Percentiles rank a stretch among this genome's conserved stretches.
Evolutionary conservation across 2,113 vertebrate genomes (phyloP).

Genomic region (Gymnocephalus cernua): DNA sequence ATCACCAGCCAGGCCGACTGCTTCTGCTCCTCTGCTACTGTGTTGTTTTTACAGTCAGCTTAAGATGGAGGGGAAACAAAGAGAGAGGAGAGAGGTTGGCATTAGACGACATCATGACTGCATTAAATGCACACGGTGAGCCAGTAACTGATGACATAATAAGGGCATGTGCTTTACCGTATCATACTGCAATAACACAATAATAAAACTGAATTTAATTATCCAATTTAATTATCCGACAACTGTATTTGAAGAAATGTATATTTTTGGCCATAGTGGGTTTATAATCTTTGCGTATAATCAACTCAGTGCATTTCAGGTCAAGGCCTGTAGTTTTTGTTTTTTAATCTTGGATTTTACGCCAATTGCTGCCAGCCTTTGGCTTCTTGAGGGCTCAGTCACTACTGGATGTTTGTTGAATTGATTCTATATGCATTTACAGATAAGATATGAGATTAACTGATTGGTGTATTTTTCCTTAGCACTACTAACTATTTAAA

Average conservation of each 20-base stretch:
- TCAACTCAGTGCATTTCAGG: background rate
- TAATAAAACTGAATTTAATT: background rate
- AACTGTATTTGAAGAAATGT: background rate
- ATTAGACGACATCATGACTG: background rate
- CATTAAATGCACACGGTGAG: background rate
- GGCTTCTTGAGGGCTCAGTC: too few species aligned
- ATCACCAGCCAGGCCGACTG: slow-evolving; percentile 96
- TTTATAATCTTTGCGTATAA: background rate
- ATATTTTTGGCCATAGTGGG: background rate
- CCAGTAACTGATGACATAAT: background rate
- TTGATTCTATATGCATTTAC: background rate
- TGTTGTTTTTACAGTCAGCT: slow-evolving; percentile 92
- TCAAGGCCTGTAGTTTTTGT: background rate
- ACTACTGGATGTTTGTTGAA: background rate
- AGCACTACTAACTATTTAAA: too few species aligned
- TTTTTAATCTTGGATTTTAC: background rate
- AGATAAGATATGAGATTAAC: too few species aligned
- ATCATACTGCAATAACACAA: background rate
- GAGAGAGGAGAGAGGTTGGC: background rate
- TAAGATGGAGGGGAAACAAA: background rate
- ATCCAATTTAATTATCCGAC: background rate
- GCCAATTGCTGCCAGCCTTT: background rate
- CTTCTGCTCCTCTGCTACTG: slow-evolving; percentile 94
- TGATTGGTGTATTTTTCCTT: background rate
- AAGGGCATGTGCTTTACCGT: background rate